phyloP scores from a whole-genome alignment of 2,113 vertebrate species.

The Balaeniceps rex region DNA sequence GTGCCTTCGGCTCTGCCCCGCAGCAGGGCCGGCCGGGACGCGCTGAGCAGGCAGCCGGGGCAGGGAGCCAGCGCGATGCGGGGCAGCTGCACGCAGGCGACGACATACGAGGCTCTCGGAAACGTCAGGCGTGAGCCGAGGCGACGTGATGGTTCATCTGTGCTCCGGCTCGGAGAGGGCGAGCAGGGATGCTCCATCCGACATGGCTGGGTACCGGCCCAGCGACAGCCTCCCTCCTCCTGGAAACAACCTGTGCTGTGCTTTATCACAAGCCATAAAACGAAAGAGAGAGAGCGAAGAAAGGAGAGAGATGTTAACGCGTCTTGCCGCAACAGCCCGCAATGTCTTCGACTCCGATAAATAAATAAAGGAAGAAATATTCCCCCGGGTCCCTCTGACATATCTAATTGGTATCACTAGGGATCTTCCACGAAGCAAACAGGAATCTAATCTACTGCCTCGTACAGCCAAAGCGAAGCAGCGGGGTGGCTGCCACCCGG shows the following conservation, averaged over 20 bases:
- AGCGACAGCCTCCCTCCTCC: background rate
- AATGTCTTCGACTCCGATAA: background rate
- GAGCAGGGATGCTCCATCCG: background rate
- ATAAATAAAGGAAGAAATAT: slow-evolving; percentile 50
- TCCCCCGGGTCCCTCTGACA: slow-evolving; percentile 51
- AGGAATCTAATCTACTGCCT: slow-evolving; percentile 68
- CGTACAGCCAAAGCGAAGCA: slow-evolving; percentile 62
- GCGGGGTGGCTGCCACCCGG: slow-evolving; percentile 44
- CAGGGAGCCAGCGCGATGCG: rapidly evolving
- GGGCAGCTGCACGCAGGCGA: background rate
- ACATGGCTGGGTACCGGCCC: background rate
- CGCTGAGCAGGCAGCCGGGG: background rate
- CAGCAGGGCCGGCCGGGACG: background rate
- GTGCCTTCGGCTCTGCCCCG: background rate
- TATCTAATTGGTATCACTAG: slow-evolving; percentile 65
- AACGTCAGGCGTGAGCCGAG: rapidly evolving
- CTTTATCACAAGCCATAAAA: slow-evolving; percentile 18
- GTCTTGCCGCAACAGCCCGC: background rate
- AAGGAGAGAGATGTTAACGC: slow-evolving; percentile 2
- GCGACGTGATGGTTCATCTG: rapidly evolving
- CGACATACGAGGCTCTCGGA: rapidly evolving
- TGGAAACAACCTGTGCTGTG: slow-evolving; percentile 1
- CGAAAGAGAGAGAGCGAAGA: background rate
- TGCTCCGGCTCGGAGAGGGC: background rate
- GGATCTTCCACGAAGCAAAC: slow-evolving; percentile 61